phyloP scores from a whole-genome alignment of 2,888 invertebrate species.

The Oxytorus armatus region DNA sequence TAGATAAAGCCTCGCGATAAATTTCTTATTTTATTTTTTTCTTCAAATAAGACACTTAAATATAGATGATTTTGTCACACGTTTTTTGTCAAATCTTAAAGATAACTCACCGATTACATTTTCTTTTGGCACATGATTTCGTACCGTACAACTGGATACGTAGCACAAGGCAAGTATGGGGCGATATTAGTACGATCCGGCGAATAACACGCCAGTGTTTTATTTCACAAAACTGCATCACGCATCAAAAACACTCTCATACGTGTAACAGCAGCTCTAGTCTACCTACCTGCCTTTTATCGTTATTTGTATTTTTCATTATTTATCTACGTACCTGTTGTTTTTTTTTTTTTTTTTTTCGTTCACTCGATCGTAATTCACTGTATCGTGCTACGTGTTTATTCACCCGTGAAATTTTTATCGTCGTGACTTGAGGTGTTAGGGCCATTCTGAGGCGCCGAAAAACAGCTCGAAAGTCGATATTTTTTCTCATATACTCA shows the following conservation, averaged over 20 bases:
- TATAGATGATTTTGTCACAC: too few species aligned
- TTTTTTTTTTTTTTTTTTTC: constrained; percentile 8
- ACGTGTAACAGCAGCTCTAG: constrained; percentile 71
- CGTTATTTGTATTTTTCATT: constrained; percentile 35
- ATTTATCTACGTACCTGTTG: constrained; percentile 10
- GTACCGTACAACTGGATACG: constrained; percentile 83
- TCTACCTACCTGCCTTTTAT: constrained; percentile 45
- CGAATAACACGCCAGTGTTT: constrained; percentile 35
- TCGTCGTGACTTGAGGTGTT: not conserved
- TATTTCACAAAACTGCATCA: constrained; percentile 66
- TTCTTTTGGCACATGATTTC: constrained; percentile 82
- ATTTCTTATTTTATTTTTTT: constrained; percentile 33
- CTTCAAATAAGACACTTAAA: too few species aligned
- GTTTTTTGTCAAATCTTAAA: constrained; percentile 17
- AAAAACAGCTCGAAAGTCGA: too few species aligned
- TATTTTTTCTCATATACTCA: too few species aligned
- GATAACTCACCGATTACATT: constrained; percentile 64
- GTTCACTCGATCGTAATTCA: constrained; percentile 11
- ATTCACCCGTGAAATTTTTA: not conserved
- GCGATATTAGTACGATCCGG: constrained; percentile 67
- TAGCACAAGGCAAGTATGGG: constrained; percentile 84
- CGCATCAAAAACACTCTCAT: constrained; percentile 70
- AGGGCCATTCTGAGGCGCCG: too few species aligned
- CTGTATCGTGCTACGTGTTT: constrained; percentile 14
- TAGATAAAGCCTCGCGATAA: not conserved